phyloP scores from a whole-genome alignment of 1,140 invertebrate species.

The Macrobrachium rosenbergii region DNA sequence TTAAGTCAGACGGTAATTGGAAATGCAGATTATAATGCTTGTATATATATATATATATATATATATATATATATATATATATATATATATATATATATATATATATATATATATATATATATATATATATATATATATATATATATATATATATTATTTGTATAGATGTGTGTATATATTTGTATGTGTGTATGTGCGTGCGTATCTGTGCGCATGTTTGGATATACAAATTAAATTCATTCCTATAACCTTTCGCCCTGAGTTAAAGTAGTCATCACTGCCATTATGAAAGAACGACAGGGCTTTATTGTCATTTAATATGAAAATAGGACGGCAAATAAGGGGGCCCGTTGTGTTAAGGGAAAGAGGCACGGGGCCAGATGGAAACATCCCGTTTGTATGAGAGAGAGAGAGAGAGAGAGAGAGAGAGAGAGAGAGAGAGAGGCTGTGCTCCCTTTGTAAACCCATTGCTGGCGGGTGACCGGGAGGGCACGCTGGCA shows the following conservation, averaged over 20 bases:
- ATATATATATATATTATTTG: conserved; percentile 12
- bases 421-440: not conserved
- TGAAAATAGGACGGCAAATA: not conserved
- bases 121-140: conserved; percentile 22
- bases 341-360: too few species aligned
- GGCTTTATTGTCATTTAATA: too few species aligned
- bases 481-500: too few species aligned
- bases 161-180: not conserved
- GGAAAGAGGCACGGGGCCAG: not conserved
- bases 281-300: not conserved
- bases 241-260: not conserved
- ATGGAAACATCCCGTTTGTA: not conserved
- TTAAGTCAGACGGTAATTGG: too few species aligned
- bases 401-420: not conserved
- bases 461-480: too few species aligned
- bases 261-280: not conserved
- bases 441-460: not conserved
- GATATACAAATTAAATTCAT: not conserved
- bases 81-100: conserved; percentile 5
- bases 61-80: conserved; percentile 6
- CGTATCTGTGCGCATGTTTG: too few species aligned
- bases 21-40: too few species aligned
- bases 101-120: conserved; percentile 20
- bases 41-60: conserved; percentile 3
- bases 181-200: not conserved